Conservation (phyloP, 2,113 vertebrate genomes). For the Hypomesus transpacificus region DNA sequence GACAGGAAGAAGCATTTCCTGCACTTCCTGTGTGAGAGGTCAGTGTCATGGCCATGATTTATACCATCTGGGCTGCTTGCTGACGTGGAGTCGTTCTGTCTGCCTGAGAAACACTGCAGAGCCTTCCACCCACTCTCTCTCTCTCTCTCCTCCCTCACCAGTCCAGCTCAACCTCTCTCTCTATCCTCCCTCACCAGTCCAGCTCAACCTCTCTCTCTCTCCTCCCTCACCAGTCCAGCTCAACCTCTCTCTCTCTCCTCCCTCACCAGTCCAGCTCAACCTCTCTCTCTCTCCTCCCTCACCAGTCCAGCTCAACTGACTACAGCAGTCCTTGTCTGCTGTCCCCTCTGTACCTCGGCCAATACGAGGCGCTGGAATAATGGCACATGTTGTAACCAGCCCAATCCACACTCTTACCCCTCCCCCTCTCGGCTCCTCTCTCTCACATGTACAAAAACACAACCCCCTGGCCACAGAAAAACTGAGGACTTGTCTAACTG, state of each 20-base stretch:
- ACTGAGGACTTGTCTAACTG: too few species aligned
- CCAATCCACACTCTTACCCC: constrained; percentile 27
- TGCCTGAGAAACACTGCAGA: neutral
- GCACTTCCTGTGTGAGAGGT: constrained; percentile 25
- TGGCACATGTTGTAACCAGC: constrained; percentile 21
- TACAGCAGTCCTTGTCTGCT: neutral
- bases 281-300: neutral
- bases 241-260: too few species aligned
- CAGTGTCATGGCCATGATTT: constrained; percentile 28
- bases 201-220: too few species aligned
- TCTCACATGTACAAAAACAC: constrained; percentile 12
- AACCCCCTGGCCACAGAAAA: constrained; percentile 1
- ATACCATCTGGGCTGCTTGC: constrained; percentile 43
- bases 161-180: too few species aligned
- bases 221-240: too few species aligned
- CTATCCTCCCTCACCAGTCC: too few species aligned
- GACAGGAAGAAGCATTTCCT: constrained; percentile 48
- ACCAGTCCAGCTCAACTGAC: neutral
- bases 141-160: neutral
- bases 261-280: too few species aligned
- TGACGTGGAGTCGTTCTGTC: constrained; percentile 48
- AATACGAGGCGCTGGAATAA: constrained; percentile 18
- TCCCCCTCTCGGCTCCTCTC: neutral
- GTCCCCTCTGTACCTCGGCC: constrained; percentile 14
- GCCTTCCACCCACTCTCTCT: neutral